A percentile compares a stretch with the other conserved stretches of the same genome.
Conservation (phyloP, 2,113 vertebrate species). For the Condylura cristata region DNA sequence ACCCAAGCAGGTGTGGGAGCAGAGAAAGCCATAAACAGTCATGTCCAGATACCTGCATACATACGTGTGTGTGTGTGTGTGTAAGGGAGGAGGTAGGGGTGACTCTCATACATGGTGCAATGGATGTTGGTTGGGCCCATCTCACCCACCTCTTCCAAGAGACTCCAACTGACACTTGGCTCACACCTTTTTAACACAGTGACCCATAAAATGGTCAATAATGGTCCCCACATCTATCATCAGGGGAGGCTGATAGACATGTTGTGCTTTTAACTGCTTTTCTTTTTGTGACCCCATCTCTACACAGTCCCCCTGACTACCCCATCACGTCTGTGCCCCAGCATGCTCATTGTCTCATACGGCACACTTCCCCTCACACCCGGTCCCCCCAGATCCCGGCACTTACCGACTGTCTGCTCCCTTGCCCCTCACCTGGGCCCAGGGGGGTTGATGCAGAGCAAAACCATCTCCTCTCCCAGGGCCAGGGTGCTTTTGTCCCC, state of each 20-base stretch:
- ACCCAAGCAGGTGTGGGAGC: background rate
- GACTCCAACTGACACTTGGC: background rate
- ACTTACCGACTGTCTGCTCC: background rate
- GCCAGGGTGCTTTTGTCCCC: too few species aligned
- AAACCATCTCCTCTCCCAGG: background rate
- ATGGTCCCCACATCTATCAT: background rate
- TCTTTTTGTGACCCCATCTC: background rate
- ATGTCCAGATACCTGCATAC: background rate
- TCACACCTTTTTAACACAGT: background rate
- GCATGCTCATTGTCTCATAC: background rate
- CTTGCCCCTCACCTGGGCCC: background rate
- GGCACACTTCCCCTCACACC: fast-evolving
- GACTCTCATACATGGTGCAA: background rate
- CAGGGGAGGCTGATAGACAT: background rate
- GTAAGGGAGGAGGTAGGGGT: too few species aligned
- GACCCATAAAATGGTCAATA: background rate
- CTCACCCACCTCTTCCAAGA: background rate
- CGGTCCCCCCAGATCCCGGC: fast-evolving
- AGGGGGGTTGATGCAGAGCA: background rate
- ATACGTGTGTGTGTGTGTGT: too few species aligned
- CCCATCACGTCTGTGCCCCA: background rate
- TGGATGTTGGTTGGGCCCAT: background rate
- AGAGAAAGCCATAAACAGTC: background rate
- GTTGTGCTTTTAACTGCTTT: background rate
- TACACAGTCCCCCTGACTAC: background rate